Conservation (phyloP, 2,888 invertebrate species). For the Panopea generosa region DNA sequence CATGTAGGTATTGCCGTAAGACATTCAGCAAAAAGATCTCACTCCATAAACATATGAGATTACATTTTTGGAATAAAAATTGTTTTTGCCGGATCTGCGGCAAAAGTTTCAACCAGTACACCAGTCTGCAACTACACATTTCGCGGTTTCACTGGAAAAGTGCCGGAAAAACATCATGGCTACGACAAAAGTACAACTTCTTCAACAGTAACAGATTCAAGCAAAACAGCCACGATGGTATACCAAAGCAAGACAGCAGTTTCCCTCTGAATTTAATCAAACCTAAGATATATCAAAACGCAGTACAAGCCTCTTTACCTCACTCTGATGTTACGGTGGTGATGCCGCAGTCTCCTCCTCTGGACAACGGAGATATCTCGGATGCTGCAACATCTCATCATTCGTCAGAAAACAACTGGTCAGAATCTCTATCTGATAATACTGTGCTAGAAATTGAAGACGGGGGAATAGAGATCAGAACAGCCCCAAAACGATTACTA, state of each 20-base stretch:
- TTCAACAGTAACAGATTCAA: slow-evolving; percentile 34
- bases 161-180: slow-evolving; percentile 31
- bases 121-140: slow-evolving; percentile 84
- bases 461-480: slow-evolving; percentile 67
- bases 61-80: slow-evolving; percentile 54
- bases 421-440: slow-evolving; percentile 60
- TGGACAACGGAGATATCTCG: slow-evolving; percentile 49
- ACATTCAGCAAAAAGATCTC: slow-evolving; percentile 42
- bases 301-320: slow-evolving; percentile 13
- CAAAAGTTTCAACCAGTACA: slow-evolving; percentile 83
- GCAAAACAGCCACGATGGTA: slow-evolving; percentile 34
- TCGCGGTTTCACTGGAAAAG: slow-evolving; percentile 55
- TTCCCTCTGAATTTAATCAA: slow-evolving; percentile 42
- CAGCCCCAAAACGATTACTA: slow-evolving; percentile 74
- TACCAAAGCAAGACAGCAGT: slow-evolving; percentile 16
- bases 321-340: slow-evolving; percentile 80
- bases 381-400: slow-evolving; percentile 49
- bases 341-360: slow-evolving; percentile 74
- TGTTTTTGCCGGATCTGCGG: slow-evolving; percentile 77
- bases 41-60: slow-evolving; percentile 43
- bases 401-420: slow-evolving; percentile 61
- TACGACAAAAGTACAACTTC: slow-evolving; percentile 43
- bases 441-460: slow-evolving; percentile 44
- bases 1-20: slow-evolving; percentile 54
- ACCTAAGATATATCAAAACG: slow-evolving; percentile 30